Evolutionary conservation across 2,888 invertebrate species (phyloP).

Genomic region (Pseudococcus jackbeardsleyi): DNA sequence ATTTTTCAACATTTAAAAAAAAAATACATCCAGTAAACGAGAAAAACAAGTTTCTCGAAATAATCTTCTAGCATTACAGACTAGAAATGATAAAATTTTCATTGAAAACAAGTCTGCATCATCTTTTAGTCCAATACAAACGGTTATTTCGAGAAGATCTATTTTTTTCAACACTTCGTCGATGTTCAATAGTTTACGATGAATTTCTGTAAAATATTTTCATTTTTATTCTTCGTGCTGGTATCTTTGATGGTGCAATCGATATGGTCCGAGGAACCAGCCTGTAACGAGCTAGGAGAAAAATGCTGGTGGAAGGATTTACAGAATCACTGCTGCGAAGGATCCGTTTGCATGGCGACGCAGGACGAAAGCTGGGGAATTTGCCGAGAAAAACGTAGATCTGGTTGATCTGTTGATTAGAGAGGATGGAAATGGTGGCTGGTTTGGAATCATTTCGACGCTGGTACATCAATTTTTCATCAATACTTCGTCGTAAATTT

Average conservation of each 20-base stretch:
- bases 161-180: not conserved
- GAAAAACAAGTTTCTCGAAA: not conserved
- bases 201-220: not conserved
- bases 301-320: conserved; percentile 7
- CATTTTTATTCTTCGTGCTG: not conserved
- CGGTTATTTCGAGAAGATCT: not conserved
- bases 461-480: not conserved
- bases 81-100: not conserved
- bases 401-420: not conserved
- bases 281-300: not conserved
- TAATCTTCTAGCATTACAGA: not conserved
- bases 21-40: not conserved
- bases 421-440: not conserved
- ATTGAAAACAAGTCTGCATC: not conserved
- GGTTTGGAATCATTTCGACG: not conserved
- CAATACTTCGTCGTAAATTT: too few relatives aligned
- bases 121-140: not conserved
- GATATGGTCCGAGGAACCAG: not conserved
- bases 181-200: not conserved
- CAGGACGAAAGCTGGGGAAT: not conserved
- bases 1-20: too few relatives aligned
- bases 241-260: not conserved
- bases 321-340: not conserved
- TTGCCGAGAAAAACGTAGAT: not conserved
- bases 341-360: not conserved